A percentile compares a stretch with the other conserved stretches of the same genome.
These are phyloP conservation scores for Polyommatus iphigenia DNA, from an alignment of 2,888 invertebrate genomes.

Conservation along the genomic window DNA sequence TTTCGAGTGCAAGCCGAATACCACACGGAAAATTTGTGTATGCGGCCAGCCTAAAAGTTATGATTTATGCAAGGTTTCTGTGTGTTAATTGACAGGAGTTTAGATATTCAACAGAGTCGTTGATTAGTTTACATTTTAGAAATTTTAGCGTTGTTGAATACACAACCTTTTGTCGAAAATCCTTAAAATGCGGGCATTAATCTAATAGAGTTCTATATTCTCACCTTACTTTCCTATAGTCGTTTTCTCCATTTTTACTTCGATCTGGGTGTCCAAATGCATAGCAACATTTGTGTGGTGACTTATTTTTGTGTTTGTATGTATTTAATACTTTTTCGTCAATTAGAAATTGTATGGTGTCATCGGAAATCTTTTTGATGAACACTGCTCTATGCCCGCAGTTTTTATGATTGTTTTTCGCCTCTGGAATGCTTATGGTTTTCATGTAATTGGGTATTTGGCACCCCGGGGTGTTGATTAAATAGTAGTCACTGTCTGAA, in stretches of 20 bases:
- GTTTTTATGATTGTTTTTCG: conserved; percentile 37
- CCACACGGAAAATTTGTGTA: too few relatives aligned
- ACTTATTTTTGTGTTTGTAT: conserved; percentile 41
- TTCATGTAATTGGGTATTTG: conserved; percentile 56
- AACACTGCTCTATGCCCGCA: conserved; percentile 54
- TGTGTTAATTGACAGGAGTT: too few relatives aligned
- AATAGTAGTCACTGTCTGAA: conserved; percentile 45
- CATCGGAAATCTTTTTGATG: conserved; percentile 44
- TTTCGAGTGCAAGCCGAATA: too few relatives aligned
- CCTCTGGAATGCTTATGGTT: conserved; percentile 46
- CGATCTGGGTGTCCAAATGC: not conserved
- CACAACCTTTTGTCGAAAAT: too few relatives aligned
- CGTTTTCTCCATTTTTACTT: conserved; percentile 42
- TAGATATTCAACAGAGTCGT: too few relatives aligned
- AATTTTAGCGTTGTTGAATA: too few relatives aligned
- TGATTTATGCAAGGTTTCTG: too few relatives aligned
- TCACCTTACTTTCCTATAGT: conserved; percentile 46
- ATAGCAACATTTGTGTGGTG: conserved; percentile 50
- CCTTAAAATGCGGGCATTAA: too few relatives aligned
- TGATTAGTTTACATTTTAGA: too few relatives aligned
- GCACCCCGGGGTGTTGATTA: conserved; percentile 59
- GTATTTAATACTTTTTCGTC: conserved; percentile 45
- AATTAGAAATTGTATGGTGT: conserved; percentile 49
- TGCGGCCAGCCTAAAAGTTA: too few relatives aligned
- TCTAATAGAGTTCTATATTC: too few relatives aligned